Evolutionary conservation across 2,113 vertebrate species (phyloP).

Genomic region (Tapirus terrestris): DNA sequence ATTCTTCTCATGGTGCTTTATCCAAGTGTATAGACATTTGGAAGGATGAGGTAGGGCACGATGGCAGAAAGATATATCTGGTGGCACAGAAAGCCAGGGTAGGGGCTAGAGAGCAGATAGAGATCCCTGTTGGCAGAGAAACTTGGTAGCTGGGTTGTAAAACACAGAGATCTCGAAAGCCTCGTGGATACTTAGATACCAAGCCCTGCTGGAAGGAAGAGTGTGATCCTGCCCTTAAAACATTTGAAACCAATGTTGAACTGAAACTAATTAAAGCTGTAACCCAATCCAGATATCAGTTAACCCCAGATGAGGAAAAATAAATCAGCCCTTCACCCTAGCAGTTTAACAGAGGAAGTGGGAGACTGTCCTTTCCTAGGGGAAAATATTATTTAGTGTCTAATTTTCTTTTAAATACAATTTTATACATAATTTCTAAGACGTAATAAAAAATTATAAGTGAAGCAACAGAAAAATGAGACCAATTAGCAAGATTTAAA

Average conservation of each 20-base stretch:
- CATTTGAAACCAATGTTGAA: not conserved
- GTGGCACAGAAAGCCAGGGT: not conserved
- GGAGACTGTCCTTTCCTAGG: not conserved
- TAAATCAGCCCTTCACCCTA: not conserved
- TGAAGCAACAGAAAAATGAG: not conserved
- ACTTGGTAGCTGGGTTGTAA: not conserved
- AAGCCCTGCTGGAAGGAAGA: not conserved
- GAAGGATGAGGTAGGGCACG: not conserved
- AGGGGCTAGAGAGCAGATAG: not conserved
- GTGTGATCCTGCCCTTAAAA: not conserved
- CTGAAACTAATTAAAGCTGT: not conserved
- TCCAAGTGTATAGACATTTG: not conserved
- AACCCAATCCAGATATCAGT: not conserved
- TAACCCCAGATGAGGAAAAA: not conserved
- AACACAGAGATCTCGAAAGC: not conserved
- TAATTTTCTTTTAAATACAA: not conserved
- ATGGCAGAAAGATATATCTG: not conserved
- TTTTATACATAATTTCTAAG: not conserved
- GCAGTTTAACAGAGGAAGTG: not conserved
- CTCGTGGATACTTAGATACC: not conserved
- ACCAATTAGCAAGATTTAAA: not conserved
- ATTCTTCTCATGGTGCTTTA: not conserved
- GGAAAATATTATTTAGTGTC: not conserved
- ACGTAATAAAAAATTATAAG: not conserved
- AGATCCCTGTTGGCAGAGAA: not conserved